Conservation (phyloP, 2,113 vertebrate species). For the Serinus canaria region DNA sequence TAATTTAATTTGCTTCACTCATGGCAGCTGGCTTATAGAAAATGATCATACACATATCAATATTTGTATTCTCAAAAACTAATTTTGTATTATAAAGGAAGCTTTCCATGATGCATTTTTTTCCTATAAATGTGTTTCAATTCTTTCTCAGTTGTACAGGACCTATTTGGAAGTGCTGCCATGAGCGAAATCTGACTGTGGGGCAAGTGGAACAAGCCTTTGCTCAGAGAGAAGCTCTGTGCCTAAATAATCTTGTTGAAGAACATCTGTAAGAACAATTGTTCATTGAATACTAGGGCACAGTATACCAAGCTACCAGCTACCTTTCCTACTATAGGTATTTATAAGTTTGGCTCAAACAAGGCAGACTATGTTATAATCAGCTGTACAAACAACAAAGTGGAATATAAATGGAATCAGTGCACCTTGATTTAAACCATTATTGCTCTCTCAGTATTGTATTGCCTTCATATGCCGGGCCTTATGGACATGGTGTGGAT, state of each 20-base stretch:
- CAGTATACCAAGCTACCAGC: background rate
- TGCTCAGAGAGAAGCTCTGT: background rate
- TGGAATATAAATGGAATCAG: background rate
- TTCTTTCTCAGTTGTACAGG: background rate
- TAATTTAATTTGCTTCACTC: background rate
- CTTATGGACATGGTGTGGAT: background rate
- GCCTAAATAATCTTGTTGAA: background rate
- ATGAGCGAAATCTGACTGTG: background rate
- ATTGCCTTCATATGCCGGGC: background rate
- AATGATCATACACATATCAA: background rate
- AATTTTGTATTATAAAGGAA: background rate
- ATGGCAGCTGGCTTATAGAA: background rate
- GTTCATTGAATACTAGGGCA: background rate
- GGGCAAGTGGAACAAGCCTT: background rate
- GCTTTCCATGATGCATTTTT: background rate
- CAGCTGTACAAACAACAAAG: constrained; percentile 28
- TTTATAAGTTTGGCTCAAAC: constrained; percentile 26
- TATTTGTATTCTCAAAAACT: background rate
- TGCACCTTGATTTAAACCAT: background rate
- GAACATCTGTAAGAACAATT: background rate
- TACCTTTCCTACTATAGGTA: background rate
- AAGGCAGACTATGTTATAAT: background rate
- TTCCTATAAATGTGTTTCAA: background rate
- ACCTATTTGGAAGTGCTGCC: background rate
- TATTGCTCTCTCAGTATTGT: background rate